These are phyloP conservation scores for Manacus vitellinus DNA, from an alignment of 2,113 vertebrate species.

Conservation along the genomic window DNA sequence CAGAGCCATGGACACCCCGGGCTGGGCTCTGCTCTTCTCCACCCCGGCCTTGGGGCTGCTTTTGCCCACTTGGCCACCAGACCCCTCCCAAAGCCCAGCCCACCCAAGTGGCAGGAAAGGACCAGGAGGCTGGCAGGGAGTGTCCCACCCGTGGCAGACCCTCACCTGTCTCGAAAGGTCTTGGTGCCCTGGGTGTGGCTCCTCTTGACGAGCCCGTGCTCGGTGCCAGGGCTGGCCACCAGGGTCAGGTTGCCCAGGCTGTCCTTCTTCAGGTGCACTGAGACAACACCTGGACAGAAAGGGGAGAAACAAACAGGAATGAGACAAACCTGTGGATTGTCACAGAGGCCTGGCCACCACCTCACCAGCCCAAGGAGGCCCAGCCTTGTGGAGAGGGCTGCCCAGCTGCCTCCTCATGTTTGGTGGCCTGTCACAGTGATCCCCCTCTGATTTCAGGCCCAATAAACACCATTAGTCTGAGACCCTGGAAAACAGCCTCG, in stretches of 20 bases:
- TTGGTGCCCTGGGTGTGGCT: conserved; percentile 40
- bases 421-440: not conserved
- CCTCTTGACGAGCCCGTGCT: conserved; percentile 3
- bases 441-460: not conserved
- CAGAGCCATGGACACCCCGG: not conserved
- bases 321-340: not conserved
- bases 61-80: not conserved
- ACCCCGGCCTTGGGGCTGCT: not conserved
- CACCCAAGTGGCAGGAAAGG: not conserved
- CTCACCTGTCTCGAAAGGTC: conserved; percentile 72
- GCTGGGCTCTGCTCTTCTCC: not conserved
- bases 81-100: not conserved
- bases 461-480: not conserved
- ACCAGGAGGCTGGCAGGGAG: not conserved
- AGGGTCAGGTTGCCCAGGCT: conserved; percentile 70
- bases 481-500: not conserved
- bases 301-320: rapidly evolving
- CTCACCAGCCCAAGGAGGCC: not conserved
- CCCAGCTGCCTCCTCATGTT: not conserved
- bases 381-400: not conserved
- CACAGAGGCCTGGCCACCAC: not conserved
- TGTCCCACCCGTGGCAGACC: not conserved
- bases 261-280: conserved; percentile 72
- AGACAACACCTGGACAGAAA: conserved; percentile 60
- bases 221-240: conserved; percentile 49